Evolutionary conservation across 2,797 vertebrate genomes (phyloP).

Genomic region (Glyptemys insculpta): DNA sequence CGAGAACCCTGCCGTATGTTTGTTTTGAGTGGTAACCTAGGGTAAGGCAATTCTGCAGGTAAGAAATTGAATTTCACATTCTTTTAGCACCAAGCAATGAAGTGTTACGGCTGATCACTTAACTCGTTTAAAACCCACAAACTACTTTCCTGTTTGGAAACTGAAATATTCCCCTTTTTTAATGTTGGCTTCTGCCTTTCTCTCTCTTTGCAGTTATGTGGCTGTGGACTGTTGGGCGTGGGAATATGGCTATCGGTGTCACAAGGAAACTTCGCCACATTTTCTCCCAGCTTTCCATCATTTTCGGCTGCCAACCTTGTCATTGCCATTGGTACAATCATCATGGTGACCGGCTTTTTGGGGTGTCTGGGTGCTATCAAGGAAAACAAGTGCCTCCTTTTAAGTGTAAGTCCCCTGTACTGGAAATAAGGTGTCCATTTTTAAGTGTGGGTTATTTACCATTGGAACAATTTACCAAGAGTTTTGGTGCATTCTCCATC

Average conservation of each 20-base stretch:
- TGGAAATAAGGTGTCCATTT: background rate
- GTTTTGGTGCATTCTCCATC: background rate
- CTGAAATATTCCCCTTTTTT: background rate
- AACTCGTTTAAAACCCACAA: background rate
- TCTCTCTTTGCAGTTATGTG: conserved; percentile 90
- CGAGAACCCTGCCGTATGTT: conserved; percentile 25
- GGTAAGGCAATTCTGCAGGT: background rate
- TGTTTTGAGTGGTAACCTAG: background rate
- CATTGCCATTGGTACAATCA: conserved; percentile 92
- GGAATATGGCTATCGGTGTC: conserved; percentile 99
- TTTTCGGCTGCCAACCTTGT: conserved; percentile 98
- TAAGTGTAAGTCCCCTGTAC: conserved; percentile 90
- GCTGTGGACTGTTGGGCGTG: conserved; percentile 97
- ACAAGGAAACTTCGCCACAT: conserved; percentile 98
- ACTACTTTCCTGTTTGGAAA: background rate
- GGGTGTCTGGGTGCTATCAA: conserved; percentile 99
- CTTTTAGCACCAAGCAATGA: background rate
- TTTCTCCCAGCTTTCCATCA: conserved; percentile 97
- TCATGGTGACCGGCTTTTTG: conserved; percentile 99
- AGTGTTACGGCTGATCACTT: background rate
- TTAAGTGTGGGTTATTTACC: background rate
- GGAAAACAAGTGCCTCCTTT: conserved; percentile 99
- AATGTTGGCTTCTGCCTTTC: background rate
- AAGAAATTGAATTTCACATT: background rate
- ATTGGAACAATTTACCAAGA: background rate